These are phyloP conservation scores for Platycheirus albimanus DNA, from an alignment of 2,888 invertebrate species.

Conservation along the genomic window DNA sequence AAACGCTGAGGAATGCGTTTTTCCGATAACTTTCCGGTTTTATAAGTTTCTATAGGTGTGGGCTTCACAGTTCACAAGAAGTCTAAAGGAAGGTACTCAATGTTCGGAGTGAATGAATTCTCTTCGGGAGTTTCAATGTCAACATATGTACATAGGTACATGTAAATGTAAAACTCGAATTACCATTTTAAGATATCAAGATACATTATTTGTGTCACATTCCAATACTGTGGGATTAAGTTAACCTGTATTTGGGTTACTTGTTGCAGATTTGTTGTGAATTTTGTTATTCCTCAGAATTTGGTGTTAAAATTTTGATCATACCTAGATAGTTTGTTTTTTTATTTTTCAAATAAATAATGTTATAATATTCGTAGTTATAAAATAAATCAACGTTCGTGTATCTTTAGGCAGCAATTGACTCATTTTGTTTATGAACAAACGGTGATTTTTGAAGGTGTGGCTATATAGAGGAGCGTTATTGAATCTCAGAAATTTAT, in stretches of 20 bases:
- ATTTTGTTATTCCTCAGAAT: background rate
- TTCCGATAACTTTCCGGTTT: slow-evolving; percentile 56
- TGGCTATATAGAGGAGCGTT: too few species aligned
- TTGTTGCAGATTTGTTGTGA: slow-evolving; percentile 5
- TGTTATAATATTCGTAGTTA: too few species aligned
- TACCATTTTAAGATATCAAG: slow-evolving; percentile 53
- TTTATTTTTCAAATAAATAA: too few species aligned
- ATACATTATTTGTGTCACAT: slow-evolving; percentile 33
- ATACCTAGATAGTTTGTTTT: too few species aligned
- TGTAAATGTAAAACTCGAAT: slow-evolving; percentile 39
- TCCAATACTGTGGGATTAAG: slow-evolving; percentile 19
- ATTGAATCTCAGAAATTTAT: too few species aligned
- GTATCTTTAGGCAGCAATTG: too few species aligned
- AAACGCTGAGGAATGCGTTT: slow-evolving; percentile 51
- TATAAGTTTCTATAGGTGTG: slow-evolving; percentile 42
- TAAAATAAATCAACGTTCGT: too few species aligned
- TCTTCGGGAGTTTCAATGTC: slow-evolving; percentile 34
- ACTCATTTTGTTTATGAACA: slow-evolving; percentile 17
- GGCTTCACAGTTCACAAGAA: background rate
- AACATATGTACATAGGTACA: slow-evolving; percentile 2
- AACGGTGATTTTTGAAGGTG: slow-evolving; percentile 5
- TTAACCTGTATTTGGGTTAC: slow-evolving; percentile 31
- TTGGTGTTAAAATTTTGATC: too few species aligned
- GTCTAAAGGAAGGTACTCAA: background rate
- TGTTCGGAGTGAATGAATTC: slow-evolving; percentile 12